phyloP scores from a whole-genome alignment of 2,888 invertebrate species.

The Pyrgus malvae region DNA sequence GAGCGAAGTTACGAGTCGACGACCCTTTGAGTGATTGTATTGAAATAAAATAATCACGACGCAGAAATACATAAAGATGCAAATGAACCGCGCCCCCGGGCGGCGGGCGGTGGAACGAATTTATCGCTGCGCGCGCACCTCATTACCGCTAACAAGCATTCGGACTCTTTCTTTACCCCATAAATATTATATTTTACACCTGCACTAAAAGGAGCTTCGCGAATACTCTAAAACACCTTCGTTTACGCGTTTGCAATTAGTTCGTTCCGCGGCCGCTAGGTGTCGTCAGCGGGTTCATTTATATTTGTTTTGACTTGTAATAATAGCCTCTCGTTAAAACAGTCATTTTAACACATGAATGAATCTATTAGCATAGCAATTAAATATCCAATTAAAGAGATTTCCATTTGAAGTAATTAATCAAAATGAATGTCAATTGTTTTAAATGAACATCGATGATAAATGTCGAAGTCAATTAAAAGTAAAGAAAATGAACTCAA shows the following conservation, averaged over 20 bases:
- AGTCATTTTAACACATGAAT: too few species aligned
- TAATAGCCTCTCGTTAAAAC: too few species aligned
- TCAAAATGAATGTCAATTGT: too few species aligned
- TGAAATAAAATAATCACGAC: constrained; percentile 45
- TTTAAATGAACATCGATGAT: too few species aligned
- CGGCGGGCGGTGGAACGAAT: constrained; percentile 66
- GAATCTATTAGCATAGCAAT: too few species aligned
- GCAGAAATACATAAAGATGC: constrained; percentile 70
- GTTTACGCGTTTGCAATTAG: constrained; percentile 17
- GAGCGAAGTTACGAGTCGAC: constrained; percentile 44
- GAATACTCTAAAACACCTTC: constrained; percentile 17
- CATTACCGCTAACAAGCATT: constrained; percentile 78
- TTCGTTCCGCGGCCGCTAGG: not conserved
- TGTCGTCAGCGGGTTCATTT: not conserved
- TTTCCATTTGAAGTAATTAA: too few species aligned
- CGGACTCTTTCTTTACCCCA: constrained; percentile 72
- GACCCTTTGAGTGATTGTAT: constrained; percentile 42
- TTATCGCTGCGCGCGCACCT: constrained; percentile 74
- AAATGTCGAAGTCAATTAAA: too few species aligned
- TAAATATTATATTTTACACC: constrained; percentile 80
- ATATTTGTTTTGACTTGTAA: not conserved
- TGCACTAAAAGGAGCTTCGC: constrained; percentile 53
- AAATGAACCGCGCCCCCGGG: constrained; percentile 71
- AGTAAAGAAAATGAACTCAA: too few species aligned
- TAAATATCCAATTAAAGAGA: too few species aligned